Evolutionary conservation across 2,888 invertebrate genomes (phyloP), one percentile per base, ranked within the genome.

Genomic region (Crematogaster levior): DNA sequence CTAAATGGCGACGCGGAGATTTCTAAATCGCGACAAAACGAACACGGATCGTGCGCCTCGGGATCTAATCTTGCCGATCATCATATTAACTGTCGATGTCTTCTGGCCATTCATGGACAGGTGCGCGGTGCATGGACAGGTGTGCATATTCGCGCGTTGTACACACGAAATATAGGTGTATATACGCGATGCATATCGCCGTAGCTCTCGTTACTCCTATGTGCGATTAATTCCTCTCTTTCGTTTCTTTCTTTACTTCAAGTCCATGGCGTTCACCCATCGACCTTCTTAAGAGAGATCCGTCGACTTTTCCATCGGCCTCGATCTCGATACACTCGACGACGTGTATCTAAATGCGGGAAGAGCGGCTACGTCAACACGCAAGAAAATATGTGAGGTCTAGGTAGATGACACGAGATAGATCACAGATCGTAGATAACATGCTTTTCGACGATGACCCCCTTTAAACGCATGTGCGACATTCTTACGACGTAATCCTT

Each of bases 1-100:
- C 58, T 87, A 91, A 91, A 91, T 91, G 91, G 91, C 77, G 56
- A 90, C 84, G 85, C 34, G 56, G 85, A 90, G 91, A 91, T 91
- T 91, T 91, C 91, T 91, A 65, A 65, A 90, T 84, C 85, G 81
- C 80, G 86, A 89, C 89, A 85, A 90, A 91, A 91, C 86, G 89
- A 75, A 87, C 83, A 81, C n/a, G 81, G 79, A 27, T 66, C 66
- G 61, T 18, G 37, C 61, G 24, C 7, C 81, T 82, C 77, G 53
- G 72, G 73, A 88, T 83, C 83, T 68, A 82, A 75, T 85, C 86
- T 89, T 87, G 89, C 87, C 91, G 88, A 91, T 91, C 89, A 86
- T 83, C 86, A 82, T 86, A 87, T 89, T 82, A 84, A 88, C 87
- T 87, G 70, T 77, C 63, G 89, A 87, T 85, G 82, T 89, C 84